These are phyloP conservation scores for Hemiprocne comata DNA, from an alignment of 2,113 vertebrate genomes.

Conservation along the genomic window DNA sequence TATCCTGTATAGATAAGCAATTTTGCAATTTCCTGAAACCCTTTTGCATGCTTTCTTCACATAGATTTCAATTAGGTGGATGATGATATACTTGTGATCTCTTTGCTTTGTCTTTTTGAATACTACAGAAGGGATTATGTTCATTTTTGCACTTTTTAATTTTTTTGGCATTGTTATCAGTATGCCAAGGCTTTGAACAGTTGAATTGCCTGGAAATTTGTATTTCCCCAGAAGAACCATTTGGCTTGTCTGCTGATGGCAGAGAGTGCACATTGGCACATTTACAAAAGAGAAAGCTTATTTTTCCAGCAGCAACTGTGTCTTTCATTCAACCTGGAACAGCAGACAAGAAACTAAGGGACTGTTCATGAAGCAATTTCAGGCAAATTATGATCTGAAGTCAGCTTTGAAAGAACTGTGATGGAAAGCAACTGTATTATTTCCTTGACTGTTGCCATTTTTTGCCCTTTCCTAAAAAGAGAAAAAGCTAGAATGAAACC, in stretches of 20 bases:
- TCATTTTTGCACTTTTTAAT: neutral
- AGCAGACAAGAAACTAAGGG: neutral
- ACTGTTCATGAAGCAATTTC: slow-evolving; percentile 7
- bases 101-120: neutral
- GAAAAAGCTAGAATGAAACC: neutral
- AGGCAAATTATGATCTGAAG: neutral
- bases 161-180: neutral
- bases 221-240: slow-evolving; percentile 38
- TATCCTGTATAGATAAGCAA: neutral
- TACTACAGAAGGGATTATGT: neutral
- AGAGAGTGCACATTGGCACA: neutral
- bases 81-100: neutral
- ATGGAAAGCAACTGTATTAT: neutral
- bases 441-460: neutral
- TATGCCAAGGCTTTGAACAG: neutral
- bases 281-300: slow-evolving; percentile 3
- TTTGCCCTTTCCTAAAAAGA: too few relatives aligned
- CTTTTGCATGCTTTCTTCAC: neutral
- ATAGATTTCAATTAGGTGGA: neutral
- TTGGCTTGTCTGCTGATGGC: slow-evolving; percentile 16
- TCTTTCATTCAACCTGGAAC: slow-evolving; percentile 38
- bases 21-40: neutral
- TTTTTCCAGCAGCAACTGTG: slow-evolving; percentile 31
- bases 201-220: slow-evolving; percentile 14
- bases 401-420: neutral